Evolutionary conservation across 2,113 vertebrate species (phyloP).

Genomic region (Misgurnus mizolepis): DNA sequence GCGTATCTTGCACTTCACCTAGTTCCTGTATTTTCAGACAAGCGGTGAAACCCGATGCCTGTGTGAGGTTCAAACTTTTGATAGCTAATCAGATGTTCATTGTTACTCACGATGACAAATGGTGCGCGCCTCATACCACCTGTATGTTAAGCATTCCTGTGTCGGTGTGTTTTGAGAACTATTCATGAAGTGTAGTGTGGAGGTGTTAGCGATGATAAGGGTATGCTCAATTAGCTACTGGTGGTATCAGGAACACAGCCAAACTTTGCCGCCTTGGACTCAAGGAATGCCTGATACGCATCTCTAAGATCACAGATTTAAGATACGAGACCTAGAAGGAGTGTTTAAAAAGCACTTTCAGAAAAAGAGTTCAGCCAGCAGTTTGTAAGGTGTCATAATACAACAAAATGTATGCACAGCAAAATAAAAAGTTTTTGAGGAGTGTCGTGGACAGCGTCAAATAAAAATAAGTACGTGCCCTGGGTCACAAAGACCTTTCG

Average conservation of each 20-base stretch:
- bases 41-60: constrained; percentile 41
- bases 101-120: constrained; percentile 63
- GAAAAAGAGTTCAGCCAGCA: background rate
- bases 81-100: constrained; percentile 63
- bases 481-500: too few relatives aligned
- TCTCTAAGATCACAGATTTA: constrained; percentile 1
- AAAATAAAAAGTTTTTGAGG: constrained; percentile 14
- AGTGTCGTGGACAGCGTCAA: background rate
- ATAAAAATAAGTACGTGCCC: too few relatives aligned
- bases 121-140: constrained; percentile 46
- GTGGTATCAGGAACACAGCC: constrained; percentile 61
- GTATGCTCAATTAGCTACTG: constrained; percentile 62
- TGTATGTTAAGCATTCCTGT: constrained; percentile 73
- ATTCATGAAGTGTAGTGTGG: constrained; percentile 58
- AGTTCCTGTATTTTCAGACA: constrained; percentile 5
- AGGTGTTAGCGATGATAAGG: constrained; percentile 54
- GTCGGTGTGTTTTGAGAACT: constrained; percentile 65
- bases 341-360: background rate
- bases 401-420: background rate
- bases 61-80: constrained; percentile 48
- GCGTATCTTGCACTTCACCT: constrained; percentile 35
- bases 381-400: background rate
- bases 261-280: constrained; percentile 38
- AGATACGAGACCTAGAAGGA: background rate
- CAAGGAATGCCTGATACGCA: constrained; percentile 50